A percentile compares a stretch with the other conserved stretches of the same genome.
phyloP scores from a whole-genome alignment of 2,113 vertebrate species.

The Octodon degus region DNA sequence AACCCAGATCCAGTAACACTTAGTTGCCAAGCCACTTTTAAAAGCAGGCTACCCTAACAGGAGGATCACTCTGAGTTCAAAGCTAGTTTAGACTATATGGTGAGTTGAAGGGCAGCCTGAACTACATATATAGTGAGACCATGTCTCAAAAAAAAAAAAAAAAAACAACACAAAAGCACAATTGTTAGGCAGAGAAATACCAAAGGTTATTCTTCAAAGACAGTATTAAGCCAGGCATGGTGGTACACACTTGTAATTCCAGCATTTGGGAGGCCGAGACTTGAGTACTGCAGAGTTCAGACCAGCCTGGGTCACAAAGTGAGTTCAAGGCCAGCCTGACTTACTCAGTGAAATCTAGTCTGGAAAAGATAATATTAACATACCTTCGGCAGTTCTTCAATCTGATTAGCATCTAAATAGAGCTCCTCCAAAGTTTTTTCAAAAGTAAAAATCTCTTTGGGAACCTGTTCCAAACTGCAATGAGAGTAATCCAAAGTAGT shows the following conservation, averaged over 20 bases:
- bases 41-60: not conserved
- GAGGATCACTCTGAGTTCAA: not conserved
- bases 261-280: too few species aligned
- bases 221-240: not conserved
- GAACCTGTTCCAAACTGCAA: constrained; percentile 99
- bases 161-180: not conserved
- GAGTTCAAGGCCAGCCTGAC: too few species aligned
- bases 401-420: constrained; percentile 99
- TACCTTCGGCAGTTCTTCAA: constrained; percentile 99
- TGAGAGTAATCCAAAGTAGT: constrained; percentile 99
- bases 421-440: constrained; percentile 99
- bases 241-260: too few species aligned
- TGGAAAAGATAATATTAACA: constrained; percentile 34
- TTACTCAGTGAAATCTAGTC: not conserved
- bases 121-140: not conserved
- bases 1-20: not conserved
- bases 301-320: too few species aligned
- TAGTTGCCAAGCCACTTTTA: not conserved
- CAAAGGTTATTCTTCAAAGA: constrained; percentile 1
- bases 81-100: not conserved
- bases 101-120: not conserved
- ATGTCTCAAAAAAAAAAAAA: not conserved
- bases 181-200: constrained; percentile 53
- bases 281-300: too few species aligned
- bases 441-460: constrained; percentile 98